These are phyloP conservation scores for Pseudocheirus occidentalis DNA, from an alignment of 2,797 vertebrate genomes.

Conservation along the genomic window DNA sequence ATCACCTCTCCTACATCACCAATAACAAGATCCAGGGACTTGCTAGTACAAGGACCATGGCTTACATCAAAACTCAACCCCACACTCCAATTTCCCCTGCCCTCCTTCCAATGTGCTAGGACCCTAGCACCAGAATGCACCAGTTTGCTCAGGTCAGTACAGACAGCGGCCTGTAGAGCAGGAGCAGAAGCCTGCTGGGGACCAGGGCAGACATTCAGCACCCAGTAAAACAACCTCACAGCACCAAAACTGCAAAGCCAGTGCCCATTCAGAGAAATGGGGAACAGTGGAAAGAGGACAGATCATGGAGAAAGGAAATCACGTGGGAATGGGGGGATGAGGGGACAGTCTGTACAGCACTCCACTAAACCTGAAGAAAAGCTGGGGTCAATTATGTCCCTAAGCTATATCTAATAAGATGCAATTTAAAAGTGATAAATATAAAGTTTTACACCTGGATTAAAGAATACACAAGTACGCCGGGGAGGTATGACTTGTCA, in stretches of 20 bases:
- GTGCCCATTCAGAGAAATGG: neutral
- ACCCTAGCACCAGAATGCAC: neutral
- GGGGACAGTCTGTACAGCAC: neutral
- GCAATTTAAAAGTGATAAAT: neutral
- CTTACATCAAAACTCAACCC: neutral
- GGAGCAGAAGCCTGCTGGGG: neutral
- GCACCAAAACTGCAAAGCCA: neutral
- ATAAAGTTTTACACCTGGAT: neutral
- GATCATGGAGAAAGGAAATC: neutral
- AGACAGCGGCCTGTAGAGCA: neutral
- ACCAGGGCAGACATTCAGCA: neutral
- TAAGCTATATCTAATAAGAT: neutral
- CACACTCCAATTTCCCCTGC: neutral
- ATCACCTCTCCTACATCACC: neutral
- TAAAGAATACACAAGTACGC: neutral
- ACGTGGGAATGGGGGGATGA: neutral
- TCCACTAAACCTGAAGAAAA: neutral
- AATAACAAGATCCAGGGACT: neutral
- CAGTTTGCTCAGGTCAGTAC: neutral
- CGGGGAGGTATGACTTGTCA: neutral
- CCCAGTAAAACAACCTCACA: neutral
- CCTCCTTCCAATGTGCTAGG: neutral
- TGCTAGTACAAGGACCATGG: neutral
- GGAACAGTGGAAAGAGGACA: neutral
- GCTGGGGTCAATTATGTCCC: neutral